Base-by-base conservation (phyloP, 2,797 vertebrate species). In the Pogoniulus pusillus region DNA sequence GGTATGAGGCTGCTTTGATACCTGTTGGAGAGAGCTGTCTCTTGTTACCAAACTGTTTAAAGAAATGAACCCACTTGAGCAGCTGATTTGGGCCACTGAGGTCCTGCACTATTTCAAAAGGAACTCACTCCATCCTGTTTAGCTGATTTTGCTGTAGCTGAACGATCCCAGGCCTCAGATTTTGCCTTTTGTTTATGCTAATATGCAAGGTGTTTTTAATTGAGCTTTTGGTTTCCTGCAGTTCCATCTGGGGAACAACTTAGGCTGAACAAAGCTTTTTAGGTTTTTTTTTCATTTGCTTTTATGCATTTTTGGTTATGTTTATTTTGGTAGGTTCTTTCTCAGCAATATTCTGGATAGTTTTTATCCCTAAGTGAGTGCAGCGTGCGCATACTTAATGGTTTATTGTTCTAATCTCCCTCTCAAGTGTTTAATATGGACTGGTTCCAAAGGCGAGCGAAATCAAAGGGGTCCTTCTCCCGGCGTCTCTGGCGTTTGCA, bases 141-240 rank as follows among this genome's bases (percentile, higher is more conserved):
- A 95, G 94, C 87, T 95, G 81, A 95, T 94, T 96, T 94, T 91
- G 84, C 85, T 71, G 88, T 81, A 79, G 85, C 85, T 93, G 91
- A 94, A 82, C 83, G 89, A 97, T 94, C 78, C 89, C 84, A 87
- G 78, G 85, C 78, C 86, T 94, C 78, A 94, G 92, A 94, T 95
- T 91, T 94, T 92, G 94, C 90, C 85, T 81, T 95, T 96, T 96
- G 77, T 94, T 97, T 94, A 95, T 93, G 83, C 54, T 95, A 95
- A 96, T 69, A 65, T 65, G 72, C 82, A 96, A 96, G 92, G 88
- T 95, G 87, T 68, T 96, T 96, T 96, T 89, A 95, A 95, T 85
- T 74, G 71, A 94, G 83, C 72, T 95, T 94, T 95, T 78, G 77
- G 76, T 90, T 97, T 96, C 95, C 94, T 93, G 90, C 85, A 54